Evolutionary conservation across 2,797 vertebrate genomes (phyloP).

Genomic region (Calcarius lapponicus): DNA sequence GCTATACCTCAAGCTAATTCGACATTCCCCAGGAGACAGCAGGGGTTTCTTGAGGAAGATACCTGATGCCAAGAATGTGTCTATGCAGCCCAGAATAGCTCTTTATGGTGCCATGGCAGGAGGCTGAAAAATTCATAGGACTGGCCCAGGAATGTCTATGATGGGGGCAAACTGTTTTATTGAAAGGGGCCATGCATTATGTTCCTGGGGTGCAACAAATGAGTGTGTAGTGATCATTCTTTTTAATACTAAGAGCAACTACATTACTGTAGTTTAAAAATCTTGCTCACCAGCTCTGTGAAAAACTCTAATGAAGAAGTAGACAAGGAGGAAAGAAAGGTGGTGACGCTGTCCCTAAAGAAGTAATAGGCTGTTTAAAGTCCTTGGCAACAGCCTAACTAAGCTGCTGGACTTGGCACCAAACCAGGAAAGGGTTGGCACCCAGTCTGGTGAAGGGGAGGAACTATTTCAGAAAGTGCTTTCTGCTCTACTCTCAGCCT

Average conservation of each 20-base stretch:
- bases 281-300: neutral
- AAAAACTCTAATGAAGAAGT: neutral
- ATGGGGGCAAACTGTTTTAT: neutral
- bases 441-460: neutral
- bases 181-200: neutral
- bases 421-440: neutral
- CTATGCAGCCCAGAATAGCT: neutral
- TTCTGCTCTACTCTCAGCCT: neutral
- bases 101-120: neutral
- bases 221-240: neutral
- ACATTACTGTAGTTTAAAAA: neutral
- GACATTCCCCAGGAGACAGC: neutral
- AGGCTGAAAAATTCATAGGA: neutral
- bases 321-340: neutral
- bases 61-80: slow-evolving; percentile 6
- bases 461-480: neutral
- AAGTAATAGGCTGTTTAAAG: neutral
- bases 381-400: neutral
- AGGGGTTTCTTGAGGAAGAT: neutral
- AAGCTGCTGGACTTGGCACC: neutral
- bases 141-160: neutral
- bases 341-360: neutral
- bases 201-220: neutral
- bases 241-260: neutral
- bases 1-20: slow-evolving; percentile 49